Base-by-base conservation (phyloP, 2,888 invertebrate species). In the Limnephilus lunatus region DNA sequence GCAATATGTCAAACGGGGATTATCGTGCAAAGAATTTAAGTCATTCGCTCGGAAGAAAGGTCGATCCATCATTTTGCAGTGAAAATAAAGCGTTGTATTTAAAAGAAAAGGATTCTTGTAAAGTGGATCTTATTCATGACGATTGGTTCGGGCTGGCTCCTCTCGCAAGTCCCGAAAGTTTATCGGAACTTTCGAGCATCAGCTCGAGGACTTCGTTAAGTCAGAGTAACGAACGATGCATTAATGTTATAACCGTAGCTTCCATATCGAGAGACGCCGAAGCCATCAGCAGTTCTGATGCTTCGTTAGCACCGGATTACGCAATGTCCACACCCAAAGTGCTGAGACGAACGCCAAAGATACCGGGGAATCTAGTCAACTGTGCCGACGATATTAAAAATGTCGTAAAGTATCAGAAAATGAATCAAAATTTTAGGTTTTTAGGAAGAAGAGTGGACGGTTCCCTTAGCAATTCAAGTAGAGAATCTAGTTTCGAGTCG, bases 151-250 rank as follows among this genome's bases (percentile, higher is more conserved):
- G 97, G 0, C 95, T 97, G 93, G 98, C 98, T 0, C 98, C 98
- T 0, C 94, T 98, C 35, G 98, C 98, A 15, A 98, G 98, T 90
- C 98, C 98, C 0, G 98, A 98, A 95, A 98, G 98, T 1, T 95
- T 98, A 25, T 98, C 98, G 0, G 98, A 98, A 94, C 97, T 98
- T n/a, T 98, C 98, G 3, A 98, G 98, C 94, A 97, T 98, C 91
- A 97, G 97, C 94, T 98, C 98, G 39, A 96, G 97, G 93, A 96
- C 97, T 35, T 97, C 97, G 94, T 95, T 97, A 90, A 85, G 95
- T 95, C 93, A 96, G 95, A 92, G 93, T 95, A 93, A 95, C 94
- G 85, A 92, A 81, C 89, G 90, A 81, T 90, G 90, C 80, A 91
- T 91, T 32, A 93, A 90, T 80, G 93, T 94, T 85, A 91, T 93